Evolutionary conservation across 2,113 vertebrate species (phyloP), one percentile per base, ranked within the genome.

Genomic region (Neofelis nebulosa): DNA sequence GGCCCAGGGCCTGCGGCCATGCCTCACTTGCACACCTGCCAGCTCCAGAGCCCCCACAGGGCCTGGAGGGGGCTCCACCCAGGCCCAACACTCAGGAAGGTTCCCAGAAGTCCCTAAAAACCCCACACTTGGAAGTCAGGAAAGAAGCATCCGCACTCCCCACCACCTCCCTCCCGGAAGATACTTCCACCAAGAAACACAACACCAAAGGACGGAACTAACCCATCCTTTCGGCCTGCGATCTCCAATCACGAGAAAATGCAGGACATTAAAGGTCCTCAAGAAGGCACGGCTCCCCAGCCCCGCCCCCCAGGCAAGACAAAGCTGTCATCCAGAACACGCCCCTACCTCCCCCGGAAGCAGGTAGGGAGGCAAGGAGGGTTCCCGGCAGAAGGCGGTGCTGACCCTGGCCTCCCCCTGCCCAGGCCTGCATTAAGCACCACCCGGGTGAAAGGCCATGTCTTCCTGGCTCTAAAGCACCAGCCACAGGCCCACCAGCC

Each of bases 221-320:
- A 23, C 15, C 16, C 29, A 2, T 83, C 48, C 27, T 41, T 8
- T 8, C 38, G 6, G 61, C 52, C 9, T 36, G 19, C 29, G 45
- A 31, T n/a, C 76, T 16, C 76, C 21, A n/a, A 55, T 73, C 38
- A 29, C 79, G 63, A 4, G 5, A 29, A 48, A 73, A 74, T 0
- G 21, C 38, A 73, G 21, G 61, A 45, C 2, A 9, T 61, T 21
- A 21, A 23, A 25, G 8, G n/a, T 45, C 78, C 65, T 57, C 4
- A 0, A 29, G 19, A 2, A 36, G 21, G 10, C 7, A 25, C 27
- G 0, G 29, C 45, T 13, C n/a, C n/a, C 79, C 63, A 33, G 16
- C 52, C 52, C 45, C 14, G 29, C 7, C 57, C 57, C 50, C 79
- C 79, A 45, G 31, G 66, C 33, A 73, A 61, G 81, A 45, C 8